Base-by-base conservation (phyloP, 2,888 invertebrate genomes). In the Rhogogaster chlorosoma region DNA sequence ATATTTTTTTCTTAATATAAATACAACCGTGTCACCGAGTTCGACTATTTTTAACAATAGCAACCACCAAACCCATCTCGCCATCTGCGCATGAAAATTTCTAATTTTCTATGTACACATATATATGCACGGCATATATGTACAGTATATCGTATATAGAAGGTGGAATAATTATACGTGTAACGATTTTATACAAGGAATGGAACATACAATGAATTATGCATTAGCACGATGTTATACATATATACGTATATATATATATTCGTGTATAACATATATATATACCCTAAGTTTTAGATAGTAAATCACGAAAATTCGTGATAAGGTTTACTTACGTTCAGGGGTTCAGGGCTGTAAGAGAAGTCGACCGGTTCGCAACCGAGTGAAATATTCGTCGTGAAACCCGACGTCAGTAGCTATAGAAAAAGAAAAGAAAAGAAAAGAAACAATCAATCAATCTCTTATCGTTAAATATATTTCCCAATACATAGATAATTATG, bases 331-430 rank as follows among this genome's bases (percentile, higher is more conserved):
- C 94, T 93, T 92, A 95, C 95, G 49, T 96, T 94, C 86, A 97
- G 84, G 0, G 96, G 95, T 89, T 95, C 95, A 3, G 96, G 95
- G 87, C 95, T 95, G 89, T 94, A 93, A 0, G 97, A 96, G 92
- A 96, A 96, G 92, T 97, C 96, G 15, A 96, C 96, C 0, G 96
- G 94, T 92, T 96, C 94, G 93, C 97, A 97, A 67, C 96, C 95
- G 87, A 95, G 94, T 85, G 95, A 94, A 87, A 95, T 94, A 64
- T 94, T 95, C 0, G 95, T 95, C 0, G 95, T 95, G 95, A 95
- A 96, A 1, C 96, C 96, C 22, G 96, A 95, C n/a, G 95, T 95
- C 88, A 95, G 90, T 70, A 96, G 93, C 96, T 96, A 93, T n/a
- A 84, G 18, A 45, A 18, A 67, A 67, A 70, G 10, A 71, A 36